A percentile compares a stretch with the other conserved stretches of the same genome.
Conservation (phyloP, 2,888 invertebrate genomes). For the Drosophila merina region DNA sequence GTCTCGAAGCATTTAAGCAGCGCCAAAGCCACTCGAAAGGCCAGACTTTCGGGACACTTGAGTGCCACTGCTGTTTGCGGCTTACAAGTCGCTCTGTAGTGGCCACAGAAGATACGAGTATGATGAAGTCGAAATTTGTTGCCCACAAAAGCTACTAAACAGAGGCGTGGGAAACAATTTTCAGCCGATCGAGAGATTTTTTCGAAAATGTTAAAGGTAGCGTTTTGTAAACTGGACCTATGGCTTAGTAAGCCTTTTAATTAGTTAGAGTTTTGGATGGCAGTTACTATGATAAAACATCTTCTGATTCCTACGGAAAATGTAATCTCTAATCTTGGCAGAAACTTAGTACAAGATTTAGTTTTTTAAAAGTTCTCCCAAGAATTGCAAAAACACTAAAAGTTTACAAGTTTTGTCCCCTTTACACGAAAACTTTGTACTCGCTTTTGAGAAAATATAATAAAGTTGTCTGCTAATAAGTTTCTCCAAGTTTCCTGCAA, state of each 20-base stretch:
- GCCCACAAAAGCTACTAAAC: not conserved
- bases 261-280: not conserved
- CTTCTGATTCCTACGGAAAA: not conserved
- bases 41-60: constrained; percentile 32
- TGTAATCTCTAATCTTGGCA: constrained; percentile 4
- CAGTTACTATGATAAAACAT: not conserved
- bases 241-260: not conserved
- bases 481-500: constrained; percentile 13
- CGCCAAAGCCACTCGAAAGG: constrained; percentile 43
- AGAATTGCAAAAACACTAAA: constrained; percentile 7
- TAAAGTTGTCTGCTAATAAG: constrained; percentile 34
- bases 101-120: constrained; percentile 38
- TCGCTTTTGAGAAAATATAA: constrained; percentile 17
- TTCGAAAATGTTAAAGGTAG: constrained; percentile 27
- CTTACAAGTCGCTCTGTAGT: constrained; percentile 31
- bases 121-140: constrained; percentile 12
- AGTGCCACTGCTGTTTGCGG: constrained; percentile 33
- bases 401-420: constrained; percentile 35
- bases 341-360: constrained; percentile 34
- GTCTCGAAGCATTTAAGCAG: constrained; percentile 38
- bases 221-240: constrained; percentile 6
- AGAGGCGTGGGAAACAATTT: constrained; percentile 29
- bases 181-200: not conserved
- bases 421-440: constrained; percentile 8
- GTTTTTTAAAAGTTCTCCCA: constrained; percentile 15